Evolutionary conservation across 2,888 invertebrate species (phyloP), one percentile per base, ranked within the genome.

Genomic region (Frankliniella fusca): DNA sequence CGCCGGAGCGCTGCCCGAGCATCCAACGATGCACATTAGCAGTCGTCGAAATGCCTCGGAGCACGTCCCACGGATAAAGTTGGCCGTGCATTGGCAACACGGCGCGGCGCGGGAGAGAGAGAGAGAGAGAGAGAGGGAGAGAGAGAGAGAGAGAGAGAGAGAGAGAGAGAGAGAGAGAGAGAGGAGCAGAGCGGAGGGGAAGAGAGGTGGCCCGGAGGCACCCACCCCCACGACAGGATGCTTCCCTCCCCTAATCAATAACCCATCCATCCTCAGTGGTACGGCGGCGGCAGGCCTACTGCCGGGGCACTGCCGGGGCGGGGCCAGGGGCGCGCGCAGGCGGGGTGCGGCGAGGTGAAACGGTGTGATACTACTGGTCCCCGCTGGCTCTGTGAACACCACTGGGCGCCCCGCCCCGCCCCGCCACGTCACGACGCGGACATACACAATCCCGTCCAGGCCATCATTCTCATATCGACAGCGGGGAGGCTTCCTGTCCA

Each of bases 101-200:
- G 38, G 38, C 38, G 2, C 38, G 2, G 38, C 38, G 38, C 38
- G 38, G 50, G 50, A 50, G 50, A 18, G 18, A 54, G 54, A 54
- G 54, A 7, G 54, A 2, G 54, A 2, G 54, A 54, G 2, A 54
- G 54, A 54, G 54, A 54, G 54, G 8, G 54, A 54, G 54, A 54
- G 54, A 54, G 54, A 61, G 61, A 61, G 61, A 61, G 61, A 61
- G 61, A 61, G 61, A 61, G 61, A 61, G 61, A 61, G 61, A 61
- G 15, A 61, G 61, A 61, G 15, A 61, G 61, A 61, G 15, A 61
- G 61, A 61, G 61, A 61, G 61, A 61, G 61, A n/a, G 15, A 54
- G 70, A 8, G 65, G n/a, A 11, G 54, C 3, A 18, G 7, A 2
- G 20, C 15, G 54, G 54, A 20, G 54, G 15, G 54, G 12, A 54